Base-by-base conservation (phyloP, 92 coral and sea anemone species). In the Pocillopora meandrina region DNA sequence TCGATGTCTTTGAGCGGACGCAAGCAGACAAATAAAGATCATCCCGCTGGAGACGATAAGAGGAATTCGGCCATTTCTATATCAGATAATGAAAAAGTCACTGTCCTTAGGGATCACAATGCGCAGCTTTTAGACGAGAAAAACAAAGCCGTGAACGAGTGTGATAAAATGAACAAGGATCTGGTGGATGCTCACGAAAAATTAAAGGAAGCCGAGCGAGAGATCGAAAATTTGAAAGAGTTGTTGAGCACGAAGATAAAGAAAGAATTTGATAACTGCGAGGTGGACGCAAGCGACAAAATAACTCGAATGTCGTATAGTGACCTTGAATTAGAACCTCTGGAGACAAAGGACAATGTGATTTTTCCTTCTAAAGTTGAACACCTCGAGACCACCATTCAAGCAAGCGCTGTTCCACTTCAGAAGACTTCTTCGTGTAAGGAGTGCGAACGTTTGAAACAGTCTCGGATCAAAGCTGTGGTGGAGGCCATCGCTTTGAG, bases 401-500 rank as follows among this genome's bases (percentile, higher is more conserved):
- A 92, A 71, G 98, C 98, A 4, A 94, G 86, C 33, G 90, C 92
- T 6, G 85, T 94, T 10, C 90, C 87, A 56, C 90, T 92, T 49
- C 93, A 92, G 75, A 93, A 85, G 61, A 66, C 91, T 2, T 76
- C 89, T 58, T 84, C 95, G 12, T 96, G 99, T 31, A 96, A 95
- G 65, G 98, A 96, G 72, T 96, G 99, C 61, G 99, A 94, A 12
- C 87, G 92, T 63, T 75, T 96, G 16, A 91, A 94, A 68, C 64
- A 81, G 36, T 90, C 97, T 17, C 85, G 95, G 19, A 92, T 94
- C 58, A 94, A 93, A 62, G 97, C 98, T 35, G 87, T 96, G 1
- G 99, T 94, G 36, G 99, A 96, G 77, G 92, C 95, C 34, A 86
- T 92, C 26, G 98, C 98, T 12, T 86, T 96, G 49, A 92, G 98